Conservation (phyloP, 2,888 invertebrate genomes). For the Meiosimyza decipiens region DNA sequence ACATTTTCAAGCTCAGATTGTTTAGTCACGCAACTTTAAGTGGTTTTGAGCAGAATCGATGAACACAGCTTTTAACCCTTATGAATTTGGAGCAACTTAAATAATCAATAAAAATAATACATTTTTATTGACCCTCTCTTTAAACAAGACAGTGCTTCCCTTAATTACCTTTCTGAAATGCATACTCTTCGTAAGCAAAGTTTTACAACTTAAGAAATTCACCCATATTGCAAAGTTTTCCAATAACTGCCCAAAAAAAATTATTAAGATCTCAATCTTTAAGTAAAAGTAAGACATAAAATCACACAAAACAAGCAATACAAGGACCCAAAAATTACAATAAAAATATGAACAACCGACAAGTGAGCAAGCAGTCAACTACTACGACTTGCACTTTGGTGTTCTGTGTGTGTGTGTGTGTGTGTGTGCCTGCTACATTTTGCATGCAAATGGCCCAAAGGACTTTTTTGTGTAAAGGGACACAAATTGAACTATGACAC, state of each 20-base stretch:
- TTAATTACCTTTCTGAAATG: too few species aligned
- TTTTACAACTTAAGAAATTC: background rate
- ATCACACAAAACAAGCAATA: conserved; percentile 13
- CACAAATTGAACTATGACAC: conserved; percentile 39
- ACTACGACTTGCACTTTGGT: conserved; percentile 8
- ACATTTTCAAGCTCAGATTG: too few species aligned
- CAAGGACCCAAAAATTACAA: conserved; percentile 2
- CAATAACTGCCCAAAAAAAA: conserved; percentile 45
- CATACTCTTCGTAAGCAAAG: too few species aligned
- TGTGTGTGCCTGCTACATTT: background rate
- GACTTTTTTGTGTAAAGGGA: background rate
- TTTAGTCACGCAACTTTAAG: too few species aligned
- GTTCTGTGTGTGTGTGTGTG: background rate
- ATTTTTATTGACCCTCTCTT: too few species aligned
- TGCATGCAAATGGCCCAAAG: conserved; percentile 9
- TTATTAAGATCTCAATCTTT: conserved; percentile 51
- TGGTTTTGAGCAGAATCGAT: too few species aligned
- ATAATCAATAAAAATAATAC: too few species aligned
- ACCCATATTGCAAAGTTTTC: conserved; percentile 40
- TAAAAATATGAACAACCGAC: background rate
- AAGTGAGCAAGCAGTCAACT: conserved; percentile 4
- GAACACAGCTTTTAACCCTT: too few species aligned
- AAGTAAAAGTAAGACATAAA: conserved; percentile 46
- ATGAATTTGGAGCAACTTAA: too few species aligned
- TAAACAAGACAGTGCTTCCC: too few species aligned